Percentiles rank a stretch among this genome's conserved stretches.
phyloP scores from a whole-genome alignment of 1,140 invertebrate genomes.

The Chelonus insularis region DNA sequence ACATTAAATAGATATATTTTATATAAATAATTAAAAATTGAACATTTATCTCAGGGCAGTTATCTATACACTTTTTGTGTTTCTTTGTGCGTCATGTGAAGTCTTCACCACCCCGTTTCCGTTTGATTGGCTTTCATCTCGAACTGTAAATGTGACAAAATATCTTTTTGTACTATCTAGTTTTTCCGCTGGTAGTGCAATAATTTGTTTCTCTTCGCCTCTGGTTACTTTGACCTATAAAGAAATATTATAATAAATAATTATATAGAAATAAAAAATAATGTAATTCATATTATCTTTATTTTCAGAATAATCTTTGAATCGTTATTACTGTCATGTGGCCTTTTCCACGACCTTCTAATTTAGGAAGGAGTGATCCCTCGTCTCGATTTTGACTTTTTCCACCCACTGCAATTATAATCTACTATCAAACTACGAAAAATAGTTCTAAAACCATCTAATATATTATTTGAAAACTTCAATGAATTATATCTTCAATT shows the following conservation, averaged over 20 bases:
- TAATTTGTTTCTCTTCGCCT: slow-evolving; percentile 79
- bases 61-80: slow-evolving; percentile 49
- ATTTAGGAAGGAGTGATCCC: slow-evolving; percentile 54
- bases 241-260: background rate
- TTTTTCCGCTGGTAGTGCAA: slow-evolving; percentile 80
- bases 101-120: slow-evolving; percentile 38
- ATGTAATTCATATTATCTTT: background rate
- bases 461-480: background rate
- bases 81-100: slow-evolving; percentile 41
- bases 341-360: slow-evolving; percentile 53
- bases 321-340: slow-evolving; percentile 54
- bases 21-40: no score
- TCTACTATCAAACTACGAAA: slow-evolving; percentile 56
- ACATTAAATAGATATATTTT: no score
- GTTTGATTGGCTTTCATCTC: slow-evolving; percentile 58
- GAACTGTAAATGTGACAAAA: slow-evolving; percentile 87
- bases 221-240: slow-evolving; percentile 72
- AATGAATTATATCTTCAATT: background rate
- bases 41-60: slow-evolving; percentile 4
- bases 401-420: slow-evolving; percentile 60
- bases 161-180: slow-evolving; percentile 86
- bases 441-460: slow-evolving; percentile 34
- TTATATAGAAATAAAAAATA: background rate
- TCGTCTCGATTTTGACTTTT: slow-evolving; percentile 46
- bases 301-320: background rate